A percentile compares a stretch with the other conserved stretches of the same genome.
phyloP scores from a whole-genome alignment of 2,797 vertebrate species.

The Podarcis lilfordi region DNA sequence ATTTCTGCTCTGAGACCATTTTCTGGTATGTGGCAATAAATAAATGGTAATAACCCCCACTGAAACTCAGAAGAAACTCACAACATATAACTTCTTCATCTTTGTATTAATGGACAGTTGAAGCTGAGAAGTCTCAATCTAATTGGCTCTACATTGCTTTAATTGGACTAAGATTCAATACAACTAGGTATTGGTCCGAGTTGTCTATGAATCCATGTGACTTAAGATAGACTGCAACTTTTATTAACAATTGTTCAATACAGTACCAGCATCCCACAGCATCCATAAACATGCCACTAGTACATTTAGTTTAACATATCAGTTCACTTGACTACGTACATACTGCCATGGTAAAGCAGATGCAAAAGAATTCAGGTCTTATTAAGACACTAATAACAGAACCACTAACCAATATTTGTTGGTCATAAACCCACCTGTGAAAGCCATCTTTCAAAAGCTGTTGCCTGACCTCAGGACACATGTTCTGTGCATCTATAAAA shows the following conservation, averaged over 20 bases:
- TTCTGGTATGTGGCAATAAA: too few relatives aligned
- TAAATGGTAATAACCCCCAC: neutral
- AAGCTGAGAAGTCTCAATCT: neutral
- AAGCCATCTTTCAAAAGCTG: conserved; percentile 88
- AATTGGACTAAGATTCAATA: neutral
- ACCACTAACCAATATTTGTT: rapidly evolving
- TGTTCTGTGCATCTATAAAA: conserved; percentile 72
- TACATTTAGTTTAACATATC: neutral
- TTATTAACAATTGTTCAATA: neutral
- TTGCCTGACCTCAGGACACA: conserved; percentile 76
- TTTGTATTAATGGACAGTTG: neutral
- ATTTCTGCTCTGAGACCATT: too few relatives aligned
- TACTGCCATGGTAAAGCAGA: neutral
- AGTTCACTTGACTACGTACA: rapidly evolving
- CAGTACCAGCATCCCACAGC: neutral
- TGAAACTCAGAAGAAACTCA: neutral
- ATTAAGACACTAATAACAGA: rapidly evolving
- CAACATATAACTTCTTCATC: neutral
- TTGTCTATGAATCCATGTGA: neutral
- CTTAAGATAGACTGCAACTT: neutral
- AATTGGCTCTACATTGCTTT: neutral
- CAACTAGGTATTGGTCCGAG: neutral
- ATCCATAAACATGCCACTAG: neutral
- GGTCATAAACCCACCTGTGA: conserved; percentile 85
- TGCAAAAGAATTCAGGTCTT: neutral